phyloP scores from a whole-genome alignment of 2,797 vertebrate species.

The Percopsis omiscomaycus region DNA sequence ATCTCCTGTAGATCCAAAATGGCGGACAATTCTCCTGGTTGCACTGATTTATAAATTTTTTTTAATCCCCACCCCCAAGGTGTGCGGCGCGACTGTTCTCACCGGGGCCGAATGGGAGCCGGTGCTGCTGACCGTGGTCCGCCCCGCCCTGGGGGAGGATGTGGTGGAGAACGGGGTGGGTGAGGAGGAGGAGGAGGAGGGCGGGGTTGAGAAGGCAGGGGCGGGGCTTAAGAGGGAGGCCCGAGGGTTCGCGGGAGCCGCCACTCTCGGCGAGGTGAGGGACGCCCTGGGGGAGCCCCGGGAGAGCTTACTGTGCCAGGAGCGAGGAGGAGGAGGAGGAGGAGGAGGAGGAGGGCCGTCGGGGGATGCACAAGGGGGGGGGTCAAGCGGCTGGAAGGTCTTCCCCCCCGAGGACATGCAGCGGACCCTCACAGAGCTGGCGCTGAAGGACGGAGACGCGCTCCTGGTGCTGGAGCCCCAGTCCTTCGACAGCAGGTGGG shows the following conservation, averaged over 20 bases:
- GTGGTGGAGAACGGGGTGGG: conserved; percentile 32
- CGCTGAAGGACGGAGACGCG: conserved; percentile 85
- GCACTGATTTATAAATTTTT: neutral
- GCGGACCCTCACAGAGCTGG: conserved; percentile 82
- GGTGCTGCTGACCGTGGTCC: conserved; percentile 84
- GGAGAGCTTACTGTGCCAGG: conserved; percentile 77
- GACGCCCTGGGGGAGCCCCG: conserved; percentile 71
- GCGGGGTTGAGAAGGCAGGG: conserved; percentile 43
- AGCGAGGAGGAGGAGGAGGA: conserved; percentile 50
- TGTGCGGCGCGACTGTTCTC: conserved; percentile 78
- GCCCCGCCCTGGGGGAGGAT: conserved; percentile 60
- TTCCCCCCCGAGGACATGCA: conserved; percentile 80
- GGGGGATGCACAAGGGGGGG: conserved; percentile 66
- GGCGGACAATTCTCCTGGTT: neutral
- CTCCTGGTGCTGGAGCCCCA: conserved; percentile 82
- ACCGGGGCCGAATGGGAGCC: conserved; percentile 86
- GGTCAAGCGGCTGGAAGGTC: conserved; percentile 82
- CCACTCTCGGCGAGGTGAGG: conserved; percentile 70
- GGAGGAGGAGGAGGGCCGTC: conserved; percentile 30
- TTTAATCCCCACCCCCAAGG: conserved; percentile 65
- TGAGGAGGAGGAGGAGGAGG: conserved; percentile 30
- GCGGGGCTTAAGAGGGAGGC: conserved; percentile 71
- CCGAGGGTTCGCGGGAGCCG: conserved; percentile 71
- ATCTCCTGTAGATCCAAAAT: neutral
- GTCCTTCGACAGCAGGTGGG: conserved; percentile 81